These are phyloP conservation scores for Odocoileus hemionus DNA, from an alignment of 2,113 vertebrate species.

Conservation along the genomic window DNA sequence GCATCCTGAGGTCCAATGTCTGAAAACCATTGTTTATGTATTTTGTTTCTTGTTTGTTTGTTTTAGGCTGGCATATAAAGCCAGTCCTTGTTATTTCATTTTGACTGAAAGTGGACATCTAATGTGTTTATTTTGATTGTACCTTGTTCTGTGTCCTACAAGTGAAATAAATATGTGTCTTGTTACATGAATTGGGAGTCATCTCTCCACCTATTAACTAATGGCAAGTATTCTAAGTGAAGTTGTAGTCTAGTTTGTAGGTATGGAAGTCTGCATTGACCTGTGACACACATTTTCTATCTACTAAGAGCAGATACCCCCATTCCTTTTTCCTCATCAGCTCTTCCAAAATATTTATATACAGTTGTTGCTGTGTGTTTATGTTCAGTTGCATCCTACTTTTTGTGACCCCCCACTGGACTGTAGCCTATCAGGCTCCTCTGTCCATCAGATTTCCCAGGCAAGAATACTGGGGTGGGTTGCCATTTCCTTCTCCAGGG, in stretches of 20 bases:
- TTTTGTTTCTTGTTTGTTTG: not conserved
- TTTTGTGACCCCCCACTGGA: not conserved
- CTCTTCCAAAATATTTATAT: not conserved
- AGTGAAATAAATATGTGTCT: not conserved
- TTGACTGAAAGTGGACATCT: not conserved
- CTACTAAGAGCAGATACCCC: not conserved
- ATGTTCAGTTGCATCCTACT: not conserved
- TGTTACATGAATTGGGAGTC: not conserved
- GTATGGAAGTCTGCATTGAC: not conserved
- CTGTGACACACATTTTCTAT: not conserved
- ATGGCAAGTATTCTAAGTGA: not conserved
- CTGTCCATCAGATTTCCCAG: not conserved
- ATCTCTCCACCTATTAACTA: not conserved
- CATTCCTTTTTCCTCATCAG: not conserved
- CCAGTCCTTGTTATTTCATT: not conserved
- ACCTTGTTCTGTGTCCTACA: not conserved
- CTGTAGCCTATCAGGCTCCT: fast-evolving
- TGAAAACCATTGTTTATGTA: not conserved
- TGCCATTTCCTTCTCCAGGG: not conserved
- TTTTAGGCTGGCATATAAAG: not conserved
- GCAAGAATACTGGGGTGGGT: not conserved
- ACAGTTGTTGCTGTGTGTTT: not conserved
- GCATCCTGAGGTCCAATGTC: not conserved
- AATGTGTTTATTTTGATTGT: not conserved
- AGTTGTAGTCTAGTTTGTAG: not conserved